A percentile compares a stretch with the other conserved stretches of the same genome.
Evolutionary conservation across 2,113 vertebrate genomes (phyloP).

Genomic region (Pangasianodon gigas): DNA sequence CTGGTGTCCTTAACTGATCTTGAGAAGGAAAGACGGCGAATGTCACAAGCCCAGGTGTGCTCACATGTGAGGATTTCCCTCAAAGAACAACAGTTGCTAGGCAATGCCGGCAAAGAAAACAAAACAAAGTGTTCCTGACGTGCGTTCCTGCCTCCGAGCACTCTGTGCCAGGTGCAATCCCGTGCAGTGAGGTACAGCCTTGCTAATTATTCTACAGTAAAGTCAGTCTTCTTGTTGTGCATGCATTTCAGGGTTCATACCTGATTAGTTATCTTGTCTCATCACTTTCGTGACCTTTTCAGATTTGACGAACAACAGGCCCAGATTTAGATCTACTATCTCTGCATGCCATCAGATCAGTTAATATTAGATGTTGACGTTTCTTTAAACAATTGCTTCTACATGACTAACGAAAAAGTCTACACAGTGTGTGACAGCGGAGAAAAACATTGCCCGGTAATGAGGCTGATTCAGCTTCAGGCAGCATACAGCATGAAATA

Average conservation of each 20-base stretch:
- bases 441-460: constrained; percentile 22
- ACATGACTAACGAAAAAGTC: constrained; percentile 36
- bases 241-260: constrained; percentile 1
- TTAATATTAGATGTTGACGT: constrained; percentile 40
- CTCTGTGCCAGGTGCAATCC: constrained; percentile 15
- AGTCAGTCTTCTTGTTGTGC: constrained; percentile 24
- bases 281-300: constrained; percentile 13
- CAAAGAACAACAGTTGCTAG: constrained; percentile 50
- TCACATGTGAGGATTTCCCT: constrained; percentile 60
- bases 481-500: constrained; percentile 3
- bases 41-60: constrained; percentile 47
- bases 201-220: constrained; percentile 43
- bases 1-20: constrained; percentile 7
- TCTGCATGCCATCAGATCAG: background rate
- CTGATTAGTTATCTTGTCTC: background rate
- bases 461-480: constrained; percentile 27
- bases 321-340: background rate
- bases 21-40: constrained; percentile 32
- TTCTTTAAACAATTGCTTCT: constrained; percentile 38
- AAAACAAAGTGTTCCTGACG: constrained; percentile 57
- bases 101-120: constrained; percentile 32
- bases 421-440: constrained; percentile 34
- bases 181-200: background rate
- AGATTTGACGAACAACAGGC: background rate
- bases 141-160: constrained; percentile 37